Evolutionary conservation across 37 sponge, comb jelly and placozoan species (phyloP), one percentile per base, ranked within the genome.

Genomic region (Chondrilla cf. caribensis): DNA sequence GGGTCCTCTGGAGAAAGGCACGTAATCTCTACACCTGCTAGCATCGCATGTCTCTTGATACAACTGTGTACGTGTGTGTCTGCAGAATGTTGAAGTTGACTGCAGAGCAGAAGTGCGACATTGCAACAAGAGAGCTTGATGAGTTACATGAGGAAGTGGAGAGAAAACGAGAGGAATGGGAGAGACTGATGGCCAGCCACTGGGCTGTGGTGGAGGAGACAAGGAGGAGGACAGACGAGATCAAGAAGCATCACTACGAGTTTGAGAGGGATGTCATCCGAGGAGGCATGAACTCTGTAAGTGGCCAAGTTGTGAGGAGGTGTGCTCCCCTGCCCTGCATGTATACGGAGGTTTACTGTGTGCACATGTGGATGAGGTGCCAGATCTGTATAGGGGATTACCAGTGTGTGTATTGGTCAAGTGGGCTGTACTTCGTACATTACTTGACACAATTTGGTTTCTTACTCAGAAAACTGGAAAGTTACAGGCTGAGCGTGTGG

Each of bases 81-180:
- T 11, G 26, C 55, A 90, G 97, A 54, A 44, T 90, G n/a, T 77
- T 91, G 75, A 84, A 84, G 73, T 75, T 98, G 59, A 96, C 87
- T 32, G 79, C 92, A 51, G 99, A 93, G 43, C 99, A 98, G 89
- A 98, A 98, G 76, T 96, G 94, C 86, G 96, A 98, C 79, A 94
- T 98, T 44, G 99, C 99, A 31, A 88, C 92, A 22, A 72, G 94
- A 71, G 99, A 98, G 83, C 77, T 96, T 33, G 96, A 98, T 25
- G 96, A 93, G 58, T 66, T 98, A 70, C 80, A 84, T 28, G 94
- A 91, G 58, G 93, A 98, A 26, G 81, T 90, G 40, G 88, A 89
- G 62, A 96, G 85, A 60, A 85, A 82, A 70, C 79, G 83, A 38
- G 90, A 93, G 31, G 94, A 92, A 58, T 68, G 65, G 31, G 96